These are phyloP conservation scores for Paramormyrops hopkinsi DNA, from an alignment of 2,797 vertebrate genomes.

Conservation along the genomic window DNA sequence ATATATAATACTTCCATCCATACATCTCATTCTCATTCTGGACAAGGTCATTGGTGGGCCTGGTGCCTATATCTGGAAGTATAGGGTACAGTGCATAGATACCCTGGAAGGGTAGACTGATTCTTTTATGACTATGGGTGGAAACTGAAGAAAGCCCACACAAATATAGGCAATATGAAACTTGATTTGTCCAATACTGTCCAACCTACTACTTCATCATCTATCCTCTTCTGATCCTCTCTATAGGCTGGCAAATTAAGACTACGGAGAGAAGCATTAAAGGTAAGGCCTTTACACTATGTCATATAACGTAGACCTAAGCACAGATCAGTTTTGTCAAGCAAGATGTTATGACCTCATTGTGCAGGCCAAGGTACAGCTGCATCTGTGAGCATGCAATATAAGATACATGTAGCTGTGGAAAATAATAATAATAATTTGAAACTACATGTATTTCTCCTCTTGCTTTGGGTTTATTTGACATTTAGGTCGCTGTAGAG, in stretches of 20 bases:
- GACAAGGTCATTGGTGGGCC: background rate
- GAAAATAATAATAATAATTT: background rate
- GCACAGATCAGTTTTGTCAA: background rate
- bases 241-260: constrained; percentile 52
- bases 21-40: background rate
- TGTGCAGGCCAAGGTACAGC: background rate
- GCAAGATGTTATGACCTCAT: background rate
- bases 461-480: background rate
- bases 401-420: background rate
- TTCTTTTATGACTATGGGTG: background rate
- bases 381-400: background rate
- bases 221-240: background rate
- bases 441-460: background rate
- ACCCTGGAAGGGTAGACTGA: background rate
- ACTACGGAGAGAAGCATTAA: constrained; percentile 55
- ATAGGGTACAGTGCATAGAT: background rate
- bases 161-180: background rate
- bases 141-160: background rate
- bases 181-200: background rate
- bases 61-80: background rate
- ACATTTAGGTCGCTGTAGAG: background rate
- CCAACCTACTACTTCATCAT: background rate
- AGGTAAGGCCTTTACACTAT: constrained; percentile 32
- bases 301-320: background rate
- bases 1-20: background rate